Evolutionary conservation across 2,797 vertebrate genomes (phyloP).

Genomic region (Falco peregrinus): DNA sequence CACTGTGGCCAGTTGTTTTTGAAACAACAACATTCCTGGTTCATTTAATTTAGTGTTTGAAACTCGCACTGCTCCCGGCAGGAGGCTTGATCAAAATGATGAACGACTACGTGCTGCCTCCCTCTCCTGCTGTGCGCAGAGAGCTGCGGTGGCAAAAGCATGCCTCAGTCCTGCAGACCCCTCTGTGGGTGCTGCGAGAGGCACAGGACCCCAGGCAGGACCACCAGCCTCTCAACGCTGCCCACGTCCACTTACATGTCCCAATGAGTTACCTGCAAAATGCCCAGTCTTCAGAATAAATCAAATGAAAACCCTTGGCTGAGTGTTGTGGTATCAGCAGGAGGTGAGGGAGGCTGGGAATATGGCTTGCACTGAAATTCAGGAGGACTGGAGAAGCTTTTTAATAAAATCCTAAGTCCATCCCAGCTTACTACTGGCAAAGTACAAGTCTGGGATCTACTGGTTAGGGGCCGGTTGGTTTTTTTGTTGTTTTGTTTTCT

Average conservation of each 20-base stretch:
- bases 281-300: not conserved
- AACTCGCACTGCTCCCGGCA: not conserved
- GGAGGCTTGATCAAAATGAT: not conserved
- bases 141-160: fast-evolving
- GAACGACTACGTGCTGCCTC: not conserved
- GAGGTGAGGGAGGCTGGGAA: not conserved
- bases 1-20: not conserved
- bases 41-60: not conserved
- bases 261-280: not conserved
- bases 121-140: fast-evolving
- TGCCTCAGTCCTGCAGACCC: fast-evolving
- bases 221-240: not conserved
- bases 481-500: not conserved
- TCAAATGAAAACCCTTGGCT: not conserved
- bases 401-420: not conserved
- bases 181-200: not conserved
- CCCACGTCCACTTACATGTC: fast-evolving
- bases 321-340: fast-evolving
- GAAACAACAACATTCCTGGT: not conserved
- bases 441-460: not conserved
- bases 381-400: not conserved
- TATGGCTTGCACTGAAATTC: not conserved
- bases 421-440: not conserved
- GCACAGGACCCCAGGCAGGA: not conserved
- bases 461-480: too few relatives aligned